phyloP scores from a whole-genome alignment of 2,888 invertebrate genomes.

The Melieria crassipennis region DNA sequence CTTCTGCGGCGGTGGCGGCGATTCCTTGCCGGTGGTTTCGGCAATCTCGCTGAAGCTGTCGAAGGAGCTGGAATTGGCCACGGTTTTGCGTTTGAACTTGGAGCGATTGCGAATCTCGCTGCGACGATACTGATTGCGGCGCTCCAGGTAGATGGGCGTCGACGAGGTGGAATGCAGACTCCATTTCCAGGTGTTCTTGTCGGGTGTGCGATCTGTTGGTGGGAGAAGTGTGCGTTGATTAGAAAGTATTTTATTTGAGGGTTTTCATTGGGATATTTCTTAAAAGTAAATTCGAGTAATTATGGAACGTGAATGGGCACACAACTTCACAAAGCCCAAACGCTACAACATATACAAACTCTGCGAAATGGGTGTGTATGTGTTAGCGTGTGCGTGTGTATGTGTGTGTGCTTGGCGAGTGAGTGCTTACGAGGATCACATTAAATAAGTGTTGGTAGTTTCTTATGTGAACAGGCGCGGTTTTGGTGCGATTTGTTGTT shows the following conservation, averaged over 20 bases:
- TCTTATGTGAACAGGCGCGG: no score
- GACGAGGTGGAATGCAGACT: slow-evolving; percentile 74
- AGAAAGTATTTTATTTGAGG: not conserved
- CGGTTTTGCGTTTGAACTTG: slow-evolving; percentile 64
- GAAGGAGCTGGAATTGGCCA: slow-evolving; percentile 59
- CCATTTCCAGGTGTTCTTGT: slow-evolving; percentile 66
- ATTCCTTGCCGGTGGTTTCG: slow-evolving; percentile 45
- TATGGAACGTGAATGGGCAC: not conserved
- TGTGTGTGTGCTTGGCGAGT: no score
- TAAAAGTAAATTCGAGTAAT: not conserved
- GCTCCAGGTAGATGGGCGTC: slow-evolving; percentile 91
- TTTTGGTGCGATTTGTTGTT: no score
- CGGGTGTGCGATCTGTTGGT: slow-evolving; percentile 61
- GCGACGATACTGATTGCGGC: slow-evolving; percentile 79
- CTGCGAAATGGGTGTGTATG: not conserved
- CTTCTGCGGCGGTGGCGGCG: slow-evolving; percentile 51
- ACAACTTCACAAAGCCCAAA: not conserved
- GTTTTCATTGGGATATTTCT: not conserved
- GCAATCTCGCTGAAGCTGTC: slow-evolving; percentile 59
- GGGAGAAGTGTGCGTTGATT: not conserved
- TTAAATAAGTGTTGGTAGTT: no score
- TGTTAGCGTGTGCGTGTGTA: no score
- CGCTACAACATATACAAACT: not conserved
- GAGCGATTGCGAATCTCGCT: slow-evolving; percentile 67
- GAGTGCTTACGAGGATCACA: no score